Evolutionary conservation across 2,113 vertebrate genomes (phyloP).

Genomic region (Epinephelus fuscoguttatus): DNA sequence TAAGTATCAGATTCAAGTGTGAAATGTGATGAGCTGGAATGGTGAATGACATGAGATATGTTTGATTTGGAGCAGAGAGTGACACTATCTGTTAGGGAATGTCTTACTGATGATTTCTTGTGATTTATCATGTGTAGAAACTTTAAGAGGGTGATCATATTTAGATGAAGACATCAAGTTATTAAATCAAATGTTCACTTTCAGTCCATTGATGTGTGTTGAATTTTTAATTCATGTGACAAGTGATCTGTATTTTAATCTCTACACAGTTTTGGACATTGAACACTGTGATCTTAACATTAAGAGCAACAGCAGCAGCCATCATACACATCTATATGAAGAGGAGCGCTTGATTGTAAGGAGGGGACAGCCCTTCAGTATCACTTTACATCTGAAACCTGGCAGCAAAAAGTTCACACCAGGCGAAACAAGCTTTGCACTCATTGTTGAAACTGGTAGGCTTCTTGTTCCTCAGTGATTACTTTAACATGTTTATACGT

Average conservation of each 20-base stretch:
- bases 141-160: neutral
- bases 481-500: neutral
- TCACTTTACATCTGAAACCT: slow-evolving; percentile 83
- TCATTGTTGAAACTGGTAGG: slow-evolving; percentile 85
- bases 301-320: slow-evolving; percentile 83
- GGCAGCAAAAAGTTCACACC: slow-evolving; percentile 75
- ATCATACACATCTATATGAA: slow-evolving; percentile 82
- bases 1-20: slow-evolving; percentile 8
- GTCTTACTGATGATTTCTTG: slow-evolving; percentile 6
- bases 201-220: neutral
- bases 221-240: neutral
- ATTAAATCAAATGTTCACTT: neutral
- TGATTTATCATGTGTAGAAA: slow-evolving; percentile 12
- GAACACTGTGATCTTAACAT: slow-evolving; percentile 86
- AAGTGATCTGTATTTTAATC: neutral
- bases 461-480: neutral
- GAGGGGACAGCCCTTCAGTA: slow-evolving; percentile 88
- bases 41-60: slow-evolving; percentile 32
- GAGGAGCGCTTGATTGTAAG: slow-evolving; percentile 84
- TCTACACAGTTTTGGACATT: slow-evolving; percentile 82
- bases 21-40: slow-evolving; percentile 39
- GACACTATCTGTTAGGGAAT: neutral
- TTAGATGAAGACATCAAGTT: neutral
- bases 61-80: neutral
- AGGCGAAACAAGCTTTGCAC: slow-evolving; percentile 73